These are phyloP conservation scores for Microchrysa polita DNA, from an alignment of 2,888 invertebrate genomes.

Conservation along the genomic window DNA sequence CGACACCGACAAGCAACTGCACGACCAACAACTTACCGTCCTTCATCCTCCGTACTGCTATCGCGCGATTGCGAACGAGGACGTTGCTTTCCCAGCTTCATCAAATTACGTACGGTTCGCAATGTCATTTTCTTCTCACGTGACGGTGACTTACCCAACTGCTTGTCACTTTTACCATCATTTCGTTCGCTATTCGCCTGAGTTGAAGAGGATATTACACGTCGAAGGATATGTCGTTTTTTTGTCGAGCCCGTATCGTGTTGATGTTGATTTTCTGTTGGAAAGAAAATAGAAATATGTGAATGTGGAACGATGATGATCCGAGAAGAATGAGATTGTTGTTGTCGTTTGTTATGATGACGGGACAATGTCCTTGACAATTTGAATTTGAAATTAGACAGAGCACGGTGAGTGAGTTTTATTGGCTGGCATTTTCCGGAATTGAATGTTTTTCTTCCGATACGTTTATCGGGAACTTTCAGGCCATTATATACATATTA, in stretches of 20 bases:
- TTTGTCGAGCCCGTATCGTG: slow-evolving; percentile 49
- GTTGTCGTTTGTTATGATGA: no score
- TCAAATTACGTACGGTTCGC: slow-evolving; percentile 58
- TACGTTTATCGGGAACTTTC: no score
- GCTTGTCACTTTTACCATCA: slow-evolving; percentile 56
- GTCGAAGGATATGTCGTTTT: slow-evolving; percentile 55
- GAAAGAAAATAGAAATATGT: background rate
- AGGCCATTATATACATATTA: no score
- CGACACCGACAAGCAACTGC: slow-evolving; percentile 3
- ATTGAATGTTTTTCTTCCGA: no score
- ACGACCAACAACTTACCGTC: slow-evolving; percentile 53
- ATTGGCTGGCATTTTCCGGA: no score
- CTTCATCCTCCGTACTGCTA: slow-evolving; percentile 61
- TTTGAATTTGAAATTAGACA: no score
- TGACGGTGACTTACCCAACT: slow-evolving; percentile 55
- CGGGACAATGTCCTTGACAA: no score
- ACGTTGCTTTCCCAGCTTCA: slow-evolving; percentile 57
- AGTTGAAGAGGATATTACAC: slow-evolving; percentile 55
- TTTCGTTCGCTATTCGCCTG: slow-evolving; percentile 51
- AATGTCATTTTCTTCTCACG: slow-evolving; percentile 58
- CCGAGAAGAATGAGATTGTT: no score
- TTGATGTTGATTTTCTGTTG: slow-evolving; percentile 31
- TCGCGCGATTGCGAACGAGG: slow-evolving; percentile 56
- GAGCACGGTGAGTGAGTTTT: no score
- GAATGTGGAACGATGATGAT: no score